Conservation (phyloP, 1,140 invertebrate species). For the Drosophila novamexicana region DNA sequence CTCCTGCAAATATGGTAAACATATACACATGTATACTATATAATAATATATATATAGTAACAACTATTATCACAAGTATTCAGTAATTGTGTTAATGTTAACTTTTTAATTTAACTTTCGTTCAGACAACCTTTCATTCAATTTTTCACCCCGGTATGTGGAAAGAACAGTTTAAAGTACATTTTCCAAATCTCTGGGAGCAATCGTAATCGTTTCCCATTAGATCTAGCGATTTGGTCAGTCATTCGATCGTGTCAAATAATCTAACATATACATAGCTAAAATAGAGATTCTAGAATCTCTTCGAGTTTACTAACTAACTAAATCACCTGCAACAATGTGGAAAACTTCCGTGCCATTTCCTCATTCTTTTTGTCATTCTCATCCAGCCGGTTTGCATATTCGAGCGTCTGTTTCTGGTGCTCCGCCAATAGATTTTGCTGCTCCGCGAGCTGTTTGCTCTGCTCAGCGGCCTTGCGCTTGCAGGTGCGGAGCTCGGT, state of each 20-base stretch:
- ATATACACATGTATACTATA: not conserved
- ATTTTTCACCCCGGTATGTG: too few relatives aligned
- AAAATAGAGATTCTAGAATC: not conserved
- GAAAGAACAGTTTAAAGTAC: too few relatives aligned
- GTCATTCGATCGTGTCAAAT: too few relatives aligned
- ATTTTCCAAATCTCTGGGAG: too few relatives aligned
- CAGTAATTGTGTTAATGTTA: too few relatives aligned
- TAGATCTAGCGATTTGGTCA: too few relatives aligned
- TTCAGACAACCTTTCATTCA: too few relatives aligned
- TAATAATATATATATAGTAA: not conserved
- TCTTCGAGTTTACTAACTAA: not conserved
- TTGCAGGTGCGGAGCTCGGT: constrained; percentile 91
- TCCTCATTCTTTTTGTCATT: constrained; percentile 96
- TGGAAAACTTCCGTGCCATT: constrained; percentile 93
- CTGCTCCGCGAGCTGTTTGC: constrained; percentile 93
- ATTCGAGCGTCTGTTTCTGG: constrained; percentile 91
- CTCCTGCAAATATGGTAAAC: constrained; percentile 85
- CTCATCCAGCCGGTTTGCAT: constrained; percentile 92
- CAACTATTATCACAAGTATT: too few relatives aligned
- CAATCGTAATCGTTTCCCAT: too few relatives aligned
- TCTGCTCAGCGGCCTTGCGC: constrained; percentile 91
- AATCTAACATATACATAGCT: not conserved
- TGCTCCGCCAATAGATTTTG: constrained; percentile 91
- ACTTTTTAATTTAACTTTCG: too few relatives aligned
- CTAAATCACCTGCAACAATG: constrained; percentile 89